Evolutionary conservation across 2,113 vertebrate genomes (phyloP).

Genomic region (Brachyhypopomus occidentalis): DNA sequence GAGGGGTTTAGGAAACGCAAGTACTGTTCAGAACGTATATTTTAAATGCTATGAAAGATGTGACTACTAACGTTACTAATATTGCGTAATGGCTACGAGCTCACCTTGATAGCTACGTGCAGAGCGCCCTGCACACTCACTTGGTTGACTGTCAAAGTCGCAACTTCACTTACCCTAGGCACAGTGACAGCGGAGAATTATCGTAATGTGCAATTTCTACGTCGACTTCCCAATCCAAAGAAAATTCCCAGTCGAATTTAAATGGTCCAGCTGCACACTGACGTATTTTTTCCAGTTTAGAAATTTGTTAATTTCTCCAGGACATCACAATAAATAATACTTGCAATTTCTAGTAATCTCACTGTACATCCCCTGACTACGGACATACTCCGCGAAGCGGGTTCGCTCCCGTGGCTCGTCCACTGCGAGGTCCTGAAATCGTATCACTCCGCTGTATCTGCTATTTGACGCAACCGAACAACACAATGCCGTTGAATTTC

Average conservation of each 20-base stretch:
- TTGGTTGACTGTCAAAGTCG: slow-evolving; percentile 49
- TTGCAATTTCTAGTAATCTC: slow-evolving; percentile 47
- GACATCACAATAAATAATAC: slow-evolving; percentile 39
- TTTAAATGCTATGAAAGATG: too few species aligned
- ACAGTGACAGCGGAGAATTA: slow-evolving; percentile 51
- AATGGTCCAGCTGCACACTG: neutral
- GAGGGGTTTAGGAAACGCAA: too few species aligned
- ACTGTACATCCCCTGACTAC: slow-evolving; percentile 48
- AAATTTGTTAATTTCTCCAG: neutral
- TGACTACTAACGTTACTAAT: neutral
- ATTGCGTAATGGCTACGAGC: neutral
- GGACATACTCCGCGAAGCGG: too few species aligned
- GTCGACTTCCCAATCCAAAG: slow-evolving; percentile 53
- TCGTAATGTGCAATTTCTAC: slow-evolving; percentile 64
- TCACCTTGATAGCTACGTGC: neutral
- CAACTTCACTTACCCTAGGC: slow-evolving; percentile 71
- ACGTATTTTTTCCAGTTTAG: neutral
- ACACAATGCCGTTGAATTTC: too few species aligned
- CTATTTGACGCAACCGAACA: too few species aligned
- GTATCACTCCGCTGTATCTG: slow-evolving; percentile 71
- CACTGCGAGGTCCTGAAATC: slow-evolving; percentile 44
- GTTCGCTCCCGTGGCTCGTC: neutral
- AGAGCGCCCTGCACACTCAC: neutral
- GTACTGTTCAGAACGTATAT: too few species aligned
- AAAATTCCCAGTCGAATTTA: slow-evolving; percentile 21